These are phyloP conservation scores for Frieseomelitta varia DNA, from an alignment of 1,140 invertebrate species.

Conservation along the genomic window DNA sequence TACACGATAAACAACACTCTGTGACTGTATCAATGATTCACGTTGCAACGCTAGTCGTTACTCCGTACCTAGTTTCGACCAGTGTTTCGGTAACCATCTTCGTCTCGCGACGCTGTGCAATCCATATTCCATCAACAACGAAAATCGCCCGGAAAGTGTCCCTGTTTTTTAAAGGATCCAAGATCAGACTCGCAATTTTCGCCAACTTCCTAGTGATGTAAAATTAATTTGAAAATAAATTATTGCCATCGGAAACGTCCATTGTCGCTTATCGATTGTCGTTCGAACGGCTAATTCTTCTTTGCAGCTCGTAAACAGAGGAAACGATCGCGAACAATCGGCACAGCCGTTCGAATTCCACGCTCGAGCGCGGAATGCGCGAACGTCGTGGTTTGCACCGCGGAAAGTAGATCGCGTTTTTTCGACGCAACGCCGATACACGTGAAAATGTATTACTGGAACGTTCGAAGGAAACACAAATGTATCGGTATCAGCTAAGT, in stretches of 20 bases:
- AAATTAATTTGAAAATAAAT: slow-evolving; percentile 1
- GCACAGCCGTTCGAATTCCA: slow-evolving; percentile 6
- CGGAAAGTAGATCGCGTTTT: slow-evolving; percentile 17
- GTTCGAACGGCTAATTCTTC: neutral
- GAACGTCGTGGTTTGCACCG: neutral
- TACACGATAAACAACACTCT: neutral
- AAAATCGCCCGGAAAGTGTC: too few relatives aligned
- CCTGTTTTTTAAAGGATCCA: neutral
- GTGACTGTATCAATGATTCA: too few relatives aligned
- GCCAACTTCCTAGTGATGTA: neutral
- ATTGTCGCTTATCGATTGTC: neutral
- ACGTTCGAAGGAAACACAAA: slow-evolving; percentile 9
- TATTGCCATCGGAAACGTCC: neutral
- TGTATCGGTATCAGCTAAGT: neutral
- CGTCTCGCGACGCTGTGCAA: too few relatives aligned
- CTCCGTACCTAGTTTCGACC: too few relatives aligned
- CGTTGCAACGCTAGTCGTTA: too few relatives aligned
- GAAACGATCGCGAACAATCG: neutral
- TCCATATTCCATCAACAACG: too few relatives aligned
- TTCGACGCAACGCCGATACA: neutral
- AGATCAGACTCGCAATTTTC: neutral
- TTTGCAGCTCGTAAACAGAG: too few relatives aligned
- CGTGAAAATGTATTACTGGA: slow-evolving; percentile 41
- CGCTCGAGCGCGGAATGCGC: neutral
- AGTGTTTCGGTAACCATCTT: too few relatives aligned